phyloP scores from a whole-genome alignment of 2,113 vertebrate genomes.

The Phocoena phocoena region DNA sequence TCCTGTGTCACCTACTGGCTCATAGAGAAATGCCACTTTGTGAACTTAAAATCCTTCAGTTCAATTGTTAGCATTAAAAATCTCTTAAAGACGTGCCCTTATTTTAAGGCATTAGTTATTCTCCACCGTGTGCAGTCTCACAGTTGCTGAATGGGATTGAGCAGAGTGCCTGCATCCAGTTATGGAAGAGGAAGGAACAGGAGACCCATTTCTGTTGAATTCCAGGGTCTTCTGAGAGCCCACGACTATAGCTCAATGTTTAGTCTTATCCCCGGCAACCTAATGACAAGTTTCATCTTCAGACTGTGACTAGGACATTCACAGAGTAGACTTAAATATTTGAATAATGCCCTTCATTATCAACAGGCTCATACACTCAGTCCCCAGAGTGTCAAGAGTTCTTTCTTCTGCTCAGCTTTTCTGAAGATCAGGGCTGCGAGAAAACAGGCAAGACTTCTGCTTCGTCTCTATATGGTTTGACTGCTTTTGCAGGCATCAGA shows the following conservation, averaged over 20 bases:
- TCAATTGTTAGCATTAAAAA: background rate
- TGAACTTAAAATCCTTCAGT: background rate
- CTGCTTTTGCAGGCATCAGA: conserved; percentile 86
- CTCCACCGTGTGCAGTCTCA: background rate
- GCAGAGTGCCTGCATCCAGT: background rate
- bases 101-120: background rate
- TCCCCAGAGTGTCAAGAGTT: fast-evolving
- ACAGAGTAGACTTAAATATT: background rate
- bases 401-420: background rate
- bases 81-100: background rate
- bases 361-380: background rate
- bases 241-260: background rate
- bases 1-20: background rate
- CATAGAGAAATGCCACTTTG: background rate
- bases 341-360: background rate
- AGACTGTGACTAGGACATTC: background rate
- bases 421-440: background rate
- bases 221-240: background rate
- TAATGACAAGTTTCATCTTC: background rate
- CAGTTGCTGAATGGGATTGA: background rate
- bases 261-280: background rate
- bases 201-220: background rate
- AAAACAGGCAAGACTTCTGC: background rate
- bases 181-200: fast-evolving
- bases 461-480: background rate